These are phyloP conservation scores for Epinotia nisella DNA, from an alignment of 2,888 invertebrate species.

Conservation along the genomic window DNA sequence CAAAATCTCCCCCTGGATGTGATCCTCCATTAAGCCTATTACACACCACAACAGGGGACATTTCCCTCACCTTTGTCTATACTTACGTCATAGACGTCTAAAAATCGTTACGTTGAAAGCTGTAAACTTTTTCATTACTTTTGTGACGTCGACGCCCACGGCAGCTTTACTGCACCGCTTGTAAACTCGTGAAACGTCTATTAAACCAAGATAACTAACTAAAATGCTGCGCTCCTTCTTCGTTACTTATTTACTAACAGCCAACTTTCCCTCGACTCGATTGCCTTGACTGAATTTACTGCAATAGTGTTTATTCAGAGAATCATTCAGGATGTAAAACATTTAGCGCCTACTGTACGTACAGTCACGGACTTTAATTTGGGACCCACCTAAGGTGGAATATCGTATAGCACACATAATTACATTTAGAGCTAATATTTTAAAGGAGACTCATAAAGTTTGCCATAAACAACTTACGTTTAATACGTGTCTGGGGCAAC, in stretches of 20 bases:
- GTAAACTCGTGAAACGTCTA: slow-evolving; percentile 16
- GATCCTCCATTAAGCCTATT: slow-evolving; percentile 2
- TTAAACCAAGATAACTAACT: slow-evolving; percentile 26
- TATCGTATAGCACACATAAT: no score
- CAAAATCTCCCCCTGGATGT: neutral
- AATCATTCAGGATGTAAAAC: neutral
- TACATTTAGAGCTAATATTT: no score
- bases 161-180: neutral
- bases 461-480: no score
- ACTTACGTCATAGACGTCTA: neutral
- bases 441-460: no score
- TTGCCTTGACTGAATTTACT: slow-evolving; percentile 27
- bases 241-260: slow-evolving; percentile 26
- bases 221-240: slow-evolving; percentile 4
- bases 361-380: no score
- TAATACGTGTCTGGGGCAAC: no score
- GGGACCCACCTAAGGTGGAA: no score
- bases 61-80: neutral
- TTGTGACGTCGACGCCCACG: no score
- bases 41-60: slow-evolving; percentile 2
- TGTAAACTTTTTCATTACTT: slow-evolving; percentile 10
- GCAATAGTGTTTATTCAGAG: neutral
- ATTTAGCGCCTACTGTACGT: no score
- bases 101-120: slow-evolving; percentile 9
- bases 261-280: slow-evolving; percentile 21